These are phyloP conservation scores for Lasioglossum zephyrum DNA, from an alignment of 2,888 invertebrate genomes.

Conservation along the genomic window DNA sequence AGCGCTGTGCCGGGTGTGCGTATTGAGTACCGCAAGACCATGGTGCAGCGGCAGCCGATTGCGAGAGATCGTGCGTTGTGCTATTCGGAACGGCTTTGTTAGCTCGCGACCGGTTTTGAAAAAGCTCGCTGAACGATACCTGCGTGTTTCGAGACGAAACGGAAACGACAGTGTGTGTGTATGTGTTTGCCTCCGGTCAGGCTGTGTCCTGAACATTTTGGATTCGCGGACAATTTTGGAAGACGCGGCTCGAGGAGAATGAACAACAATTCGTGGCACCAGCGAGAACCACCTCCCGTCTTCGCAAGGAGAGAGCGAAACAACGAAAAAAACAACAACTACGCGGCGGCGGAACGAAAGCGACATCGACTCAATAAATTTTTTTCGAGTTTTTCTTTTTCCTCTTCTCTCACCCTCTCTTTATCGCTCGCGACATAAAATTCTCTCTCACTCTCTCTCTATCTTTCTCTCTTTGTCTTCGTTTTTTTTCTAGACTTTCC, in stretches of 20 bases:
- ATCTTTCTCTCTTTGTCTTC: not conserved
- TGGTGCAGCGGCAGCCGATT: conserved; percentile 52
- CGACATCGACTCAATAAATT: conserved; percentile 21
- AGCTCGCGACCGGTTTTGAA: not conserved
- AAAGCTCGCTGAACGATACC: conserved; percentile 1
- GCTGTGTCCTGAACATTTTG: not conserved
- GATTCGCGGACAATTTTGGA: conserved; percentile 54
- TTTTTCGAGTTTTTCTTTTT: conserved; percentile 6
- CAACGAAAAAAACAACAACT: not conserved
- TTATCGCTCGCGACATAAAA: not conserved
- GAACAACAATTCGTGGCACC: conserved; percentile 59
- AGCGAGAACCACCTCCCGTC: conserved; percentile 17
- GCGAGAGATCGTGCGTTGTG: conserved; percentile 54
- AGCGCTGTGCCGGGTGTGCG: conserved; percentile 48
- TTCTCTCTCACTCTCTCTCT: not conserved
- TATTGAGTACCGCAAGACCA: conserved; percentile 55
- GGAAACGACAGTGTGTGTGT: not conserved
- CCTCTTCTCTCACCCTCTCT: conserved; percentile 1
- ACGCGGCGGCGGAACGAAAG: conserved; percentile 37
- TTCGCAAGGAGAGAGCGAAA: not conserved
- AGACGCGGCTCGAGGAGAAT: conserved; percentile 56
- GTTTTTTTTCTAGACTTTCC: conserved; percentile 5
- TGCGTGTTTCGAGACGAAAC: not conserved
- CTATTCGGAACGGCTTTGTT: conserved; percentile 26
- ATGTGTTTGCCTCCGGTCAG: not conserved